Percentiles rank a stretch among this genome's conserved stretches.
phyloP scores from a whole-genome alignment of 2,113 vertebrate species.

The Oreochromis niloticus region DNA sequence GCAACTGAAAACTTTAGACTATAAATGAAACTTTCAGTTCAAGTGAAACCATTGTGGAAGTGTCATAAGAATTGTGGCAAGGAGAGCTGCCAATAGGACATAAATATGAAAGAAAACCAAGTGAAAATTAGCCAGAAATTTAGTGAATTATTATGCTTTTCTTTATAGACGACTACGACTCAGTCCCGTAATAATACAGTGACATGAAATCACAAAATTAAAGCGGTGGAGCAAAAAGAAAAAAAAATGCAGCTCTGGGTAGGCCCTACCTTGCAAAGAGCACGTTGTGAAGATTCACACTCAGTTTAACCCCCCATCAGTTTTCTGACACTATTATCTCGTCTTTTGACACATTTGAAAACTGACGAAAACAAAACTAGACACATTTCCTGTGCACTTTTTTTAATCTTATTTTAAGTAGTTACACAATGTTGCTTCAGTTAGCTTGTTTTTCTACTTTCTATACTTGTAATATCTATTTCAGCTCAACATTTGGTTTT shows the following conservation, averaged over 20 bases:
- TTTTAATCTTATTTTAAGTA: neutral
- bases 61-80: neutral
- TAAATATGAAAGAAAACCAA: neutral
- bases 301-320: neutral
- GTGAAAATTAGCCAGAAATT: neutral
- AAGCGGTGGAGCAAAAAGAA: neutral
- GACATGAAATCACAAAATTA: neutral
- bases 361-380: neutral
- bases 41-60: neutral
- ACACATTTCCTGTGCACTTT: neutral
- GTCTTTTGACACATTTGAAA: neutral
- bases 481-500: neutral
- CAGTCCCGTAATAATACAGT: neutral
- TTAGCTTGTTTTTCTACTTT: neutral
- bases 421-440: neutral
- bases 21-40: neutral
- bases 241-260: neutral
- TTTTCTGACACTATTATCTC: neutral
- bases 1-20: neutral
- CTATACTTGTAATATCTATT: neutral
- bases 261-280: neutral
- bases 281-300: neutral
- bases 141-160: neutral
- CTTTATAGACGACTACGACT: neutral
- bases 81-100: neutral